Conservation (phyloP, 2,797 vertebrate genomes). For the Erpetoichthys calabaricus region DNA sequence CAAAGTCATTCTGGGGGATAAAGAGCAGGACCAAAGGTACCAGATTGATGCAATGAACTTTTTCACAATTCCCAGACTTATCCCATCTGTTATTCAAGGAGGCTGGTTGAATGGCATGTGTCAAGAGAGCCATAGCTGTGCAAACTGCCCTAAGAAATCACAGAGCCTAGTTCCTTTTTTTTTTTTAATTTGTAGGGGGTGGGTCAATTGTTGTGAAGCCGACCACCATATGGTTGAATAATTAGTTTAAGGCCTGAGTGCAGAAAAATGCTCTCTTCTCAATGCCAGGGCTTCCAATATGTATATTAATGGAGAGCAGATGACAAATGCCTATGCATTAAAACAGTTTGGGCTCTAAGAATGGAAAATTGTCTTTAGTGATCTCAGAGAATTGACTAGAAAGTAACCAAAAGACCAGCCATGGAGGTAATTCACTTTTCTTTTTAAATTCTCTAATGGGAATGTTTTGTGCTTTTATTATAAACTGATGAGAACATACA, state of each 20-base stretch:
- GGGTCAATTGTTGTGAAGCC: conserved; percentile 64
- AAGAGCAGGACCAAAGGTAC: conserved; percentile 55
- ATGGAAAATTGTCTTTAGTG: conserved; percentile 18
- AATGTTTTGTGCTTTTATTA: not conserved
- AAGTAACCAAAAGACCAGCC: conserved; percentile 29
- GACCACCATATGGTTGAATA: conserved; percentile 92
- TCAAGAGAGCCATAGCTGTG: conserved; percentile 73
- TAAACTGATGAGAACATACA: no score
- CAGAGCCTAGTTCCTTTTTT: conserved; percentile 50
- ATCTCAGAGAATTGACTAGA: not conserved
- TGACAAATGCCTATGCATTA: conserved; percentile 80
- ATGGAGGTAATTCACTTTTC: not conserved
- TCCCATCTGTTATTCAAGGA: conserved; percentile 81
- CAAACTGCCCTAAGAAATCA: conserved; percentile 65
- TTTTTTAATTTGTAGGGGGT: conserved; percentile 45
- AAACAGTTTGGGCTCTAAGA: conserved; percentile 39
- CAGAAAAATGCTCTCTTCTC: conserved; percentile 57
- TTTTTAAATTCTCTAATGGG: not conserved
- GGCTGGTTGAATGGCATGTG: conserved; percentile 79
- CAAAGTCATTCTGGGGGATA: conserved; percentile 72
- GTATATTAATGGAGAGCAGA: conserved; percentile 50
- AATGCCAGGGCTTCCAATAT: conserved; percentile 56
- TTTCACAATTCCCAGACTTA: conserved; percentile 66
- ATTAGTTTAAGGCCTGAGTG: conserved; percentile 82
- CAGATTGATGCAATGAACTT: conserved; percentile 73